Percentiles rank a stretch among this genome's conserved stretches.
Evolutionary conservation across 2,888 invertebrate species (phyloP).

Genomic region (Coenonympha glycerion): DNA sequence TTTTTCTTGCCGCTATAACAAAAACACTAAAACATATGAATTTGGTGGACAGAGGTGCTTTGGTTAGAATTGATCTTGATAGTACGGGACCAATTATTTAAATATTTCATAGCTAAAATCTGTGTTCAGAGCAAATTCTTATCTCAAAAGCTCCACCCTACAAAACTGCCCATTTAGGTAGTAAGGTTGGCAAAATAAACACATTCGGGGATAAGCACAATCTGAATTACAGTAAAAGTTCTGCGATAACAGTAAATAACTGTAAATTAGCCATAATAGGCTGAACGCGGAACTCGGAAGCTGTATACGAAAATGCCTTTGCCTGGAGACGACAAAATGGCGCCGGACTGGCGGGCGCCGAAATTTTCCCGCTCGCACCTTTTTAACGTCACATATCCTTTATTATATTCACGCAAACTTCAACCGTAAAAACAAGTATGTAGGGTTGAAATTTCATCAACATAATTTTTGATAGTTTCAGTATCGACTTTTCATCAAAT

Average conservation of each 20-base stretch:
- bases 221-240: constrained; percentile 45
- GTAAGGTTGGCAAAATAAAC: constrained; percentile 27
- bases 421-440: constrained; percentile 19
- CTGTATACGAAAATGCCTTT: constrained; percentile 45
- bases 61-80: too few relatives aligned
- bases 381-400: constrained; percentile 30
- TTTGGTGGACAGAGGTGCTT: too few relatives aligned
- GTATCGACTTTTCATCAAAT: constrained; percentile 47
- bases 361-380: constrained; percentile 40
- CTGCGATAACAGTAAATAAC: constrained; percentile 50
- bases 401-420: constrained; percentile 1
- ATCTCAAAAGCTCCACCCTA: constrained; percentile 4
- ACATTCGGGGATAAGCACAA: constrained; percentile 30
- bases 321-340: constrained; percentile 53
- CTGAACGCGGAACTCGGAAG: constrained; percentile 54
- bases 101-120: too few relatives aligned
- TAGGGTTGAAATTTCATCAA: constrained; percentile 29
- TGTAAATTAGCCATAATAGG: constrained; percentile 64
- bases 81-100: too few relatives aligned
- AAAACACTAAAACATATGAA: too few relatives aligned
- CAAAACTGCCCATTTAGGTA: constrained; percentile 12
- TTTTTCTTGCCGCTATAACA: too few relatives aligned
- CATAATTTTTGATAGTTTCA: constrained; percentile 30
- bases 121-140: too few relatives aligned
- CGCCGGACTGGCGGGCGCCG: constrained; percentile 63